Conservation (phyloP, 2,888 invertebrate genomes). For the Oegoconia quadripuncta region DNA sequence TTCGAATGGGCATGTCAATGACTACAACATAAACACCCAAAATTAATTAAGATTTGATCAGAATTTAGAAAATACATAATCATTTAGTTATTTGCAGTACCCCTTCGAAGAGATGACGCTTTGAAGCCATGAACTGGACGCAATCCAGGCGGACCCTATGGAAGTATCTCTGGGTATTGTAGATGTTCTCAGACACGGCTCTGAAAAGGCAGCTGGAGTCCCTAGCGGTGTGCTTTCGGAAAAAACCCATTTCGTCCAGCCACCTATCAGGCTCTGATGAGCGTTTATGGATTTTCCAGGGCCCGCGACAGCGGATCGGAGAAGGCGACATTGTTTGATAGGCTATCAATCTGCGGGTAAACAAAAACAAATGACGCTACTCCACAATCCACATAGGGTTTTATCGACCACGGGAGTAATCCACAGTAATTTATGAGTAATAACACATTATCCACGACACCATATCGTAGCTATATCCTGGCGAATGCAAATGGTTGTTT, state of each 20-base stretch:
- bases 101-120: constrained; percentile 82
- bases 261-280: constrained; percentile 83
- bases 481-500: constrained; percentile 74
- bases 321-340: constrained; percentile 58
- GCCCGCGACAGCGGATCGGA: constrained; percentile 68
- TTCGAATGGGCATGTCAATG: constrained; percentile 81
- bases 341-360: constrained; percentile 71
- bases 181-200: constrained; percentile 91
- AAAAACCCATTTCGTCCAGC: constrained; percentile 88
- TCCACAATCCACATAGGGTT: constrained; percentile 12
- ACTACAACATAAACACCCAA: constrained; percentile 80
- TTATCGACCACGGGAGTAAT: not conserved
- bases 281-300: constrained; percentile 72
- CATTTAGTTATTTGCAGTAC: constrained; percentile 67
- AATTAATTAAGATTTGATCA: constrained; percentile 18
- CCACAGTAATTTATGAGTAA: constrained; percentile 4
- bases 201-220: constrained; percentile 94
- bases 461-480: constrained; percentile 71
- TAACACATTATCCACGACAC: constrained; percentile 32
- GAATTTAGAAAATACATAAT: constrained; percentile 10
- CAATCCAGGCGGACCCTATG: constrained; percentile 86
- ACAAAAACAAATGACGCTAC: constrained; percentile 73
- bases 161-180: constrained; percentile 84
- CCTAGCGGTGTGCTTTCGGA: constrained; percentile 92
- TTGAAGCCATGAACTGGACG: constrained; percentile 84